Base-by-base conservation (phyloP, 2,797 vertebrate species). In the Chrysocyon brachyurus region DNA sequence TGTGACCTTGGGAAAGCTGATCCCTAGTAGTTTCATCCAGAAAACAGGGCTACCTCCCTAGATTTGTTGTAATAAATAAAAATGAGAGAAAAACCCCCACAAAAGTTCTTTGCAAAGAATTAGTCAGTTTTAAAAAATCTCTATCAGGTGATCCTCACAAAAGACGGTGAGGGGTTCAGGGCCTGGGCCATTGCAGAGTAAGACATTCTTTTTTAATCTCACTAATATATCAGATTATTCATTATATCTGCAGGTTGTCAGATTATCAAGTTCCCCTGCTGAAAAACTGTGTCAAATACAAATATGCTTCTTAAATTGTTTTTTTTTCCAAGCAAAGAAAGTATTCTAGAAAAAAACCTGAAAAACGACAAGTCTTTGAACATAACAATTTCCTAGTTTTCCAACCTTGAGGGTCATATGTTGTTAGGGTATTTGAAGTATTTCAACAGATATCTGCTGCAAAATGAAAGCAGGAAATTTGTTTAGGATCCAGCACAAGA, bases 71-170 rank as follows among this genome's bases (percentile, higher is more conserved):
- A 57, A 90, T 28, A 88, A 84, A 82, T 16, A 90, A 70, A 90
- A 63, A 59, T 10, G 12, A 72, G 72, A 70, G 19, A 0, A 81
- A 82, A 78, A 5, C 12, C 6, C 16, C 14, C 33, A 90, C 19
- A 61, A 75, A 96, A 90, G 46, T 90, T 86, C 31, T 90, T 54
- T 77, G 54, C 61, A 87, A 96, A 94, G 85, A 92, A 84, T 22
- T 33, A 87, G 14, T 66, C 56, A 90, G 54, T 82, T 24, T 91
- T 63, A 84, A 88, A 90, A 93, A 90, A 93, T 17, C 22, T 77
- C 52, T 6, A 87, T 9, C 40, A 73, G 11, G 10, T 73, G 33
- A 86, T 94, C 36, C 21, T 87, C 84, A 36, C 5, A 64, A 49
- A 70, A 54, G 21, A 92, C 10, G 57, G 24, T 82, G 11, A 87